These are phyloP conservation scores for Jordanella pulchra DNA, from an alignment of 2,797 vertebrate genomes.

Conservation along the genomic window DNA sequence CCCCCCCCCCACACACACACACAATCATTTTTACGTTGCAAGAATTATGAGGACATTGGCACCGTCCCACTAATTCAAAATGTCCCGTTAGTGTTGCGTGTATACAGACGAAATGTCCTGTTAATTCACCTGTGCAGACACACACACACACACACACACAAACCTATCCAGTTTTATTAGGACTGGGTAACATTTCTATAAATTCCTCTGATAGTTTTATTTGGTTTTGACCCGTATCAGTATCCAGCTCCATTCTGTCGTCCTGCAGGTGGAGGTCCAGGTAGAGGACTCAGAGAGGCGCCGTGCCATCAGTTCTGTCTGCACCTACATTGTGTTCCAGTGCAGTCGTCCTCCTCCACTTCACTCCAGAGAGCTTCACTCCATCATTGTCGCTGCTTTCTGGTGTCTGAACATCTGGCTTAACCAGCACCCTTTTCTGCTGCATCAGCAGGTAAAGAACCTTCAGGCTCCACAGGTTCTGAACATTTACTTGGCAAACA, in stretches of 20 bases:
- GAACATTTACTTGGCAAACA: no score
- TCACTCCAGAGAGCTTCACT: conserved; percentile 93
- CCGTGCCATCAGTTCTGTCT: conserved; percentile 86
- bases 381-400: conserved; percentile 93
- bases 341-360: conserved; percentile 90
- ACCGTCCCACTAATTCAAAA: no score
- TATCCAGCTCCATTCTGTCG: neutral
- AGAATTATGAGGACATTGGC: no score
- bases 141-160: neutral
- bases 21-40: no score
- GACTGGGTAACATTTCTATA: neutral
- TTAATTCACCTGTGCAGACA: no score
- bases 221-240: neutral
- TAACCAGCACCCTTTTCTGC: conserved; percentile 87
- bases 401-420: conserved; percentile 93
- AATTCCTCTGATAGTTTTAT: neutral
- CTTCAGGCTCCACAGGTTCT: neutral
- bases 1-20: neutral
- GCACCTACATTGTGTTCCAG: conserved; percentile 90
- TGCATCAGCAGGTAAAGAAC: conserved; percentile 71
- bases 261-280: conserved; percentile 82
- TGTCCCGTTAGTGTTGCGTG: no score
- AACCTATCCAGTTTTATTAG: neutral
- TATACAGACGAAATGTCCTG: neutral
- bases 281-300: conserved; percentile 84